Evolutionary conservation across 2,797 vertebrate species (phyloP), one percentile per base, ranked within the genome.

Genomic region (Myotis daubentonii): DNA sequence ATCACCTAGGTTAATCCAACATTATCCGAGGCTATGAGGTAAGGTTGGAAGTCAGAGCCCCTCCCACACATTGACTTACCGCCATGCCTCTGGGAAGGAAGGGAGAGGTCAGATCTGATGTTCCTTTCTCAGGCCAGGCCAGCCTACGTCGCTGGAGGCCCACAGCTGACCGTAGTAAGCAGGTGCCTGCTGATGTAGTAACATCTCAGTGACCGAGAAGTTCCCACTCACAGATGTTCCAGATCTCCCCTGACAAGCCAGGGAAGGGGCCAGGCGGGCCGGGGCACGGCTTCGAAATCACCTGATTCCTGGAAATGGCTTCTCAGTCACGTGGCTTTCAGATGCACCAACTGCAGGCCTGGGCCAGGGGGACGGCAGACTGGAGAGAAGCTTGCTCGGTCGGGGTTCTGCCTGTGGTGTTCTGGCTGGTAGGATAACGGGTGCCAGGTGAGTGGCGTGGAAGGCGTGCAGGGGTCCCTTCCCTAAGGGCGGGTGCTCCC

Each of bases 111-210:
- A 23, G 23, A 51, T 16, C 41, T 57, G 57, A 76, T 62, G 83
- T 90, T 76, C 47, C 76, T 91, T 89, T 85, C n/a, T 65, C 71
- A 41, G 89, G 75, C 84, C 80, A 71, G 33, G 23, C 79, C 84
- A 91, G 75, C 57, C 47, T 41, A 23, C 28, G 57, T 76, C 62
- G 16, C 72, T 23, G 4, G 36, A 8, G 51, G 10, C 25, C 15
- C 17, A 23, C 4, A 11, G 28, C 33, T 51, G 33, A 41, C 41
- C 60, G 11, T 2, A 79, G 72, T 51, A 62, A 85, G 30, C 33
- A 53, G 38, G 49, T 70, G 70, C 36, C 79, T 23, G 33, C 62
- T 84, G 57, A 23, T 4, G 3, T 51, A 30, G 49, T 53, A 38
- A 51, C 51, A 74, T 51, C 87, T 28, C 38, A 75, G 47, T 38